phyloP scores from a whole-genome alignment of 2,113 vertebrate species.

The Muntiacus reevesi region DNA sequence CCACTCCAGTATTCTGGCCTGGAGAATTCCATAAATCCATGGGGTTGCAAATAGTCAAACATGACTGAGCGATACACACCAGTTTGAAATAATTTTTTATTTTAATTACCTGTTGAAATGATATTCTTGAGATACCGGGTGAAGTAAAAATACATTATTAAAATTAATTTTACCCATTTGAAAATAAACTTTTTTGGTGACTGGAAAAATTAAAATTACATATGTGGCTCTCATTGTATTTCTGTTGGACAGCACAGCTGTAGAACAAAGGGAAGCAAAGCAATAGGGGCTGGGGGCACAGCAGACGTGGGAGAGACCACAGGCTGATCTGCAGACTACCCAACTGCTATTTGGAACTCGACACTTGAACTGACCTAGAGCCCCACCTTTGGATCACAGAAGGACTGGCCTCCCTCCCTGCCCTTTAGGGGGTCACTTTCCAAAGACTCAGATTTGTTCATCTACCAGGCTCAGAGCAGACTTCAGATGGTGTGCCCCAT shows the following conservation, averaged over 20 bases:
- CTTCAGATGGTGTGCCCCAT: neutral
- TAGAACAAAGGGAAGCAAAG: neutral
- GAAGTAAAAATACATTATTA: neutral
- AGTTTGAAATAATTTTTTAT: neutral
- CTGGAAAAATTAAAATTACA: neutral
- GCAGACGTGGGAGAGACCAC: neutral
- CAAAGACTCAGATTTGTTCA: neutral
- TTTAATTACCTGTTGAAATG: neutral
- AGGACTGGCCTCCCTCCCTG: neutral
- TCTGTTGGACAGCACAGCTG: neutral
- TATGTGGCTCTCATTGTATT: neutral
- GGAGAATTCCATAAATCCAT: neutral
- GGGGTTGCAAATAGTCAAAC: neutral
- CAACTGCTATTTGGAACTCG: neutral
- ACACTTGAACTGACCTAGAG: neutral
- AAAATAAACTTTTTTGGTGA: neutral
- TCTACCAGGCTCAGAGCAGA: neutral
- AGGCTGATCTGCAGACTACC: neutral
- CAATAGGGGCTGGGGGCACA: neutral
- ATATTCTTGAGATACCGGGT: neutral
- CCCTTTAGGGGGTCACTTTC: neutral
- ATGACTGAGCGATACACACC: neutral
- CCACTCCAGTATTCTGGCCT: neutral
- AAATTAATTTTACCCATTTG: neutral
- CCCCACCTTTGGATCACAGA: neutral